phyloP scores from a whole-genome alignment of 1,140 invertebrate genomes.

The Adoxophyes honmai region DNA sequence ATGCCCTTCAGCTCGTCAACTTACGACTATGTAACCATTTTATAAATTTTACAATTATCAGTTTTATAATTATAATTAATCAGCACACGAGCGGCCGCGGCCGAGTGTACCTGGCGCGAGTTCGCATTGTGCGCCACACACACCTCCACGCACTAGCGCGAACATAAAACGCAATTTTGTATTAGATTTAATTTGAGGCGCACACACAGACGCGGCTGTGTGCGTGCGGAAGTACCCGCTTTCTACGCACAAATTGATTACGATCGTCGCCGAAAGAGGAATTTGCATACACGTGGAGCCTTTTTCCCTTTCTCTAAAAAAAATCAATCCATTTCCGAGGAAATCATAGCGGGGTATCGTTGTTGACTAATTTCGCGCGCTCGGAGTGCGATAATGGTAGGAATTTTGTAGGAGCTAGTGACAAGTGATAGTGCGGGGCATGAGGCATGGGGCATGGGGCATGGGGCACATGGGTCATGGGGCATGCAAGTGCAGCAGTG shows the following conservation, averaged over 20 bases:
- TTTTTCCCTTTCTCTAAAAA: constrained; percentile 34
- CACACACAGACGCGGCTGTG: constrained; percentile 33
- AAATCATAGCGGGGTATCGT: background rate
- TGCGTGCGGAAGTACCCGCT: constrained; percentile 54
- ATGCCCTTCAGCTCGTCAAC: no score
- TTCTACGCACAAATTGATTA: constrained; percentile 75
- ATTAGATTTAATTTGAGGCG: constrained; percentile 76
- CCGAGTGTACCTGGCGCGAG: constrained; percentile 59
- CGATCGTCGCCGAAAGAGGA: constrained; percentile 60
- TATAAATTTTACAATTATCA: background rate
- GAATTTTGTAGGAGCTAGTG: constrained; percentile 27
- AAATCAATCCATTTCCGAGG: constrained; percentile 41
- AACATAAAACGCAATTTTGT: constrained; percentile 77
- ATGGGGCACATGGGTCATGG: constrained; percentile 28
- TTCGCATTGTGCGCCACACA: constrained; percentile 64
- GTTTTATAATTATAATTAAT: constrained; percentile 43
- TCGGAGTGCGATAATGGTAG: background rate
- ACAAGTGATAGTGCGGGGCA: constrained; percentile 49
- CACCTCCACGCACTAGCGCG: constrained; percentile 61
- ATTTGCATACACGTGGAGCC: constrained; percentile 57
- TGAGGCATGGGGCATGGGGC: constrained; percentile 43
- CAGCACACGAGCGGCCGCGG: background rate
- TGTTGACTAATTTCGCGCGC: constrained; percentile 8
- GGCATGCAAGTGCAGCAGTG: constrained; percentile 35
- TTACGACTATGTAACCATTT: background rate